Conservation (phyloP, 2,888 invertebrate species). For the Penaeus monodon region DNA sequence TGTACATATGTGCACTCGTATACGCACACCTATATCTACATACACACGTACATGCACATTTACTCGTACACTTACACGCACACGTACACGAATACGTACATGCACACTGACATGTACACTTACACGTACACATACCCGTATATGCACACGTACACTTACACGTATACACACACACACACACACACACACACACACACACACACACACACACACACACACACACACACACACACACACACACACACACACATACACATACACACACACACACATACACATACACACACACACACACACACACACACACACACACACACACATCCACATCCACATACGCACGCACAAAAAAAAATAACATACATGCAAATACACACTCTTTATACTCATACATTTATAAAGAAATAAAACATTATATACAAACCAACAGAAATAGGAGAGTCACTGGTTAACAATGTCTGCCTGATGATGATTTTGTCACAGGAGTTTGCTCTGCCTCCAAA, state of each 20-base stretch:
- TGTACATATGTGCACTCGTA: neutral
- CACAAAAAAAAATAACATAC: too few relatives aligned
- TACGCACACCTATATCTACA: neutral
- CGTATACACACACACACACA: neutral
- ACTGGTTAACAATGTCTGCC: neutral
- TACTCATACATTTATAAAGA: too few relatives aligned
- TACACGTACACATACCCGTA: neutral
- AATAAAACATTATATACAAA: neutral
- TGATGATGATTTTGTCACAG: too few relatives aligned
- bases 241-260: conserved; percentile 17
- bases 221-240: neutral
- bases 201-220: neutral
- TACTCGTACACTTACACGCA: too few relatives aligned
- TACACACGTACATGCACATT: neutral
- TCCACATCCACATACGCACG: neutral
- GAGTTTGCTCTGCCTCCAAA: too few relatives aligned
- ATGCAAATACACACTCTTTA: neutral
- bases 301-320: neutral
- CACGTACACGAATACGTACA: too few relatives aligned
- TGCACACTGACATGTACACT: too few relatives aligned
- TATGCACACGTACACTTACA: neutral
- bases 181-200: conserved; percentile 10
- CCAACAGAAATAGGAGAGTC: too few relatives aligned
- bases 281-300: neutral
- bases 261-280: conserved; percentile 5